Evolutionary conservation across 2,888 invertebrate genomes (phyloP), one percentile per base, ranked within the genome.

Genomic region (Hyalella azteca): DNA sequence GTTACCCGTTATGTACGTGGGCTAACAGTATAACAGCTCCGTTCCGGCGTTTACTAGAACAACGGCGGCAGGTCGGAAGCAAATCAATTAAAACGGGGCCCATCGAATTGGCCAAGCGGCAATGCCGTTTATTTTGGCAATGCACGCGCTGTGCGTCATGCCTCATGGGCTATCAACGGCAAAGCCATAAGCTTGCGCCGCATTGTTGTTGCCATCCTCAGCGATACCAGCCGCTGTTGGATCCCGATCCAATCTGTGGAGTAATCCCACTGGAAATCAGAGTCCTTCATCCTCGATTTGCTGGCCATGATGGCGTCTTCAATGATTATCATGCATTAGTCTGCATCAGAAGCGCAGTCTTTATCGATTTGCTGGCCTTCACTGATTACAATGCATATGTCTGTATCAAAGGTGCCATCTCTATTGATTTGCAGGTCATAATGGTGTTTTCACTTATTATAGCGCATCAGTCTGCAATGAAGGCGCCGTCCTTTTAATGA

Each of bases 231-330:
- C 36, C 36, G 60, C 60, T 36, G 36, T 36, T 26, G 60, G 60
- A 60, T 60, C 60, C 60, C 60, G 36, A 60, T 60, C 60, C 60
- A 60, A 60, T 60, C 60, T 60, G 60, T 29, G 32, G 60, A 60
- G 60, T 60, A 60, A 60, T 60, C 60, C 60, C 36, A 29, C 7
- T 29, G 60, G 60, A 60, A 60, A 60, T 60, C 60, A 36, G 60
- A 60, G 19, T 60, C 60, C 36, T 60, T 60, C 60, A 60, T 60
- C 60, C 60, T 60, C 60, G 60, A 60, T 60, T 60, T 60, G 60
- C 29, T 19, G 36, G 60, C 60, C 60, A 60, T 60, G 60, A 60
- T 60, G 60, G 60, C 29, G 60, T 36, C 60, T 54, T 32, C 60
- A 36, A 29, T 60, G 60, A 60, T 60, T 66, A 66, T 66, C 19